Evolutionary conservation across 2,888 invertebrate genomes (phyloP), one percentile per base, ranked within the genome.

Genomic region (Synergus umbraculus): DNA sequence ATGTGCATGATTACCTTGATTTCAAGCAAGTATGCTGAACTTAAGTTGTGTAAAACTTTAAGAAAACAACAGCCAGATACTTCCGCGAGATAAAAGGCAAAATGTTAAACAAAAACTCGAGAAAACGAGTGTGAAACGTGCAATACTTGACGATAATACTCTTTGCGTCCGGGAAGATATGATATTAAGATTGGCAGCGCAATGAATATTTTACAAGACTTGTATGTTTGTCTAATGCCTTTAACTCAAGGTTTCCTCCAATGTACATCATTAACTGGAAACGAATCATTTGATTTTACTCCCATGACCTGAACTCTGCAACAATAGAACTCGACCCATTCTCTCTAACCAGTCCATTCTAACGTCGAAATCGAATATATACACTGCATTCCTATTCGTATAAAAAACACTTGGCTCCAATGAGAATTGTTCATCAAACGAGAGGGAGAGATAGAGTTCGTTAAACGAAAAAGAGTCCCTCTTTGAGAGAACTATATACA

Each of bases 151-250:
- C 83, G 81, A 82, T 79, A 78, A 79, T 85, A 82, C 79, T 84
- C 82, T 81, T 76, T 77, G 83, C 78, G 79, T 85, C 81, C 83
- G 83, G 84, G 83, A 83, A 88, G 87, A 88, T 90, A 88, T 89
- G 90, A 88, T 88, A 86, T 86, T 84, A 85, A 87, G 82, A 89
- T 90, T 90, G 90, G 89, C 89, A 89, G 89, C 89, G 86, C 87
- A 85, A 88, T 89, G 85, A 89, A 89, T 87, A 87, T 89, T 87
- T 87, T 86, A 85, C 83, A 49, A 69, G 49, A 69, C 69, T 49
- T 46, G 49, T 54, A 43, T 66, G 41, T 66, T 41, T 63, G 63
- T 76, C 41, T 63, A 29, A 73, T 81, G 22, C n/a, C 54, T 76
- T 41, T 63, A 85, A n/a, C 69, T 83, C 81, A 82, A 79, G 54